These are phyloP conservation scores for Drosophila fungiperda DNA, from an alignment of 2,888 invertebrate genomes.

Conservation along the genomic window DNA sequence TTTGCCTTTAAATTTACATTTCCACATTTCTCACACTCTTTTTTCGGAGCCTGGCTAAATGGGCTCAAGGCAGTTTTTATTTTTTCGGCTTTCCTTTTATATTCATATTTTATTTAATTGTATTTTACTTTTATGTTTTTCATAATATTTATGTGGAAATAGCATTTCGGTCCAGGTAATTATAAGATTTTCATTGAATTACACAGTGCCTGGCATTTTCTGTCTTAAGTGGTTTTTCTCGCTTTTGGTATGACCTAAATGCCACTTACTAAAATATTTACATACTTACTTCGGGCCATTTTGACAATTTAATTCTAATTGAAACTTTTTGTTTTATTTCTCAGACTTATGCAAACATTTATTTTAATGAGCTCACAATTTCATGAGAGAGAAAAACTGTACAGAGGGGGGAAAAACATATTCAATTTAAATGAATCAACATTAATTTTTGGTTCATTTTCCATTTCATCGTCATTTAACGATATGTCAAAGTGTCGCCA, in stretches of 20 bases:
- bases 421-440: not conserved
- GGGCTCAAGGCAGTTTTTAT: slow-evolving; percentile 38
- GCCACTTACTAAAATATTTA: slow-evolving; percentile 13
- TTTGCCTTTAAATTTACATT: slow-evolving; percentile 32
- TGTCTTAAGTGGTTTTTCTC: slow-evolving; percentile 4
- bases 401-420: not conserved
- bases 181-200: slow-evolving; percentile 27
- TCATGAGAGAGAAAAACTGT: not conserved
- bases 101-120: slow-evolving; percentile 18
- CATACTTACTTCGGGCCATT: slow-evolving; percentile 4
- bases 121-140: slow-evolving; percentile 27
- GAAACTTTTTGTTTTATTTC: slow-evolving; percentile 6
- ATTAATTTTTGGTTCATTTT: not conserved
- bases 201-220: slow-evolving; percentile 4
- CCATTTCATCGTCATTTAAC: slow-evolving; percentile 4
- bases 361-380: not conserved
- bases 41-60: slow-evolving; percentile 24
- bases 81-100: slow-evolving; percentile 43
- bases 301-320: slow-evolving; percentile 5
- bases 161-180: slow-evolving; percentile 47
- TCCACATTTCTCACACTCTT: slow-evolving; percentile 52
- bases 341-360: not conserved
- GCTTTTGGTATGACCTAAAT: slow-evolving; percentile 6
- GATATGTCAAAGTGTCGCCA: slow-evolving; percentile 23
- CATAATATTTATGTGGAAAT: slow-evolving; percentile 45